phyloP scores from a whole-genome alignment of 2,113 vertebrate species.

The Hystrix cristata region DNA sequence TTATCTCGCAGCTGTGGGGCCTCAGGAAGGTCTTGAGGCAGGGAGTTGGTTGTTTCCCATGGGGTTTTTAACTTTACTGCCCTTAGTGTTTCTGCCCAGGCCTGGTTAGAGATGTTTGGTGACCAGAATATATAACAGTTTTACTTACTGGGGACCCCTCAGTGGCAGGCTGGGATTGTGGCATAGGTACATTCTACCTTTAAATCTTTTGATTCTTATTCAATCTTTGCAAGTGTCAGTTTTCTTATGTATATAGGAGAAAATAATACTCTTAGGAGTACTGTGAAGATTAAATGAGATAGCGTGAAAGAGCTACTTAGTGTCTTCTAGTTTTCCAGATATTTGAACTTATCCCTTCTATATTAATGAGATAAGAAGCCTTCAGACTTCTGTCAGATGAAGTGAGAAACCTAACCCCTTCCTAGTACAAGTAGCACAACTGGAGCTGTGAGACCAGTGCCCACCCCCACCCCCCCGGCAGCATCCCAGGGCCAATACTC shows the following conservation, averaged over 20 bases:
- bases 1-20: too few relatives aligned
- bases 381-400: neutral
- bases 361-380: neutral
- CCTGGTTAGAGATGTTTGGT: too few relatives aligned
- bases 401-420: neutral
- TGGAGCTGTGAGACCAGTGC: too few relatives aligned
- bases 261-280: neutral
- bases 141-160: neutral
- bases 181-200: neutral
- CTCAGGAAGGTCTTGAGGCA: too few relatives aligned
- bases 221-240: neutral
- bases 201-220: neutral
- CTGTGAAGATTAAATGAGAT: neutral
- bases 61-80: too few relatives aligned
- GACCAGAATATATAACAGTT: neutral
- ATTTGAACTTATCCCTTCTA: neutral
- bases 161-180: neutral
- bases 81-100: too few relatives aligned
- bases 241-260: constrained; percentile 3
- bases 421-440: too few relatives aligned
- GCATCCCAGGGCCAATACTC: too few relatives aligned
- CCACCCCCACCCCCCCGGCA: too few relatives aligned
- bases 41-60: too few relatives aligned
- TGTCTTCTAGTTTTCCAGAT: neutral
- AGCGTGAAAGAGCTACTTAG: neutral